These are phyloP conservation scores for Idaea aversata DNA, from an alignment of 2,888 invertebrate genomes.

Conservation along the genomic window DNA sequence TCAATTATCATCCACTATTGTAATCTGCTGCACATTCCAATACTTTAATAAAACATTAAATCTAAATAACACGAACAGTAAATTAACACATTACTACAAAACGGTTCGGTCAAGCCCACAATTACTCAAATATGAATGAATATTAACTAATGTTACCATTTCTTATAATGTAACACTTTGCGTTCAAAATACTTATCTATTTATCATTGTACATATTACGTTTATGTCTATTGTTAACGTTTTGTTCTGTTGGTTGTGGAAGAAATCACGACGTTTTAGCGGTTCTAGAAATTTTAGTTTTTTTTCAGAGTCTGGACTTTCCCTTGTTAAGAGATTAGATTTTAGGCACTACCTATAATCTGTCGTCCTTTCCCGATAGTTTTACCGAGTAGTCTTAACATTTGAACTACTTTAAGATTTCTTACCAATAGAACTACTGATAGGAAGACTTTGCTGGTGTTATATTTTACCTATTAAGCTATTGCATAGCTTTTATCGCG, in stretches of 20 bases:
- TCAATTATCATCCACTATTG: not conserved
- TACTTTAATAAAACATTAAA: not conserved
- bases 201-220: conserved; percentile 72
- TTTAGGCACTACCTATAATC: too few species aligned
- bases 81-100: not conserved
- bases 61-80: not conserved
- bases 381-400: too few species aligned
- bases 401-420: too few species aligned
- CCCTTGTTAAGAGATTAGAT: too few species aligned
- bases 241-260: conserved; percentile 38
- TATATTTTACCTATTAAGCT: too few species aligned
- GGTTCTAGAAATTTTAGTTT: not conserved
- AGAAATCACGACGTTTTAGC: conserved; percentile 28
- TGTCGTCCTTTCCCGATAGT: too few species aligned
- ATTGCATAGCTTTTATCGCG: too few species aligned
- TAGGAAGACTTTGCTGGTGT: too few species aligned
- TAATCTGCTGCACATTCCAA: not conserved
- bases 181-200: conserved; percentile 52
- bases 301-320: too few species aligned
- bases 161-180: conserved; percentile 66
- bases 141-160: conserved; percentile 66
- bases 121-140: conserved; percentile 38
- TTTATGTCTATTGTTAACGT: conserved; percentile 63
- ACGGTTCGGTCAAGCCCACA: conserved; percentile 1
- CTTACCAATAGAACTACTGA: too few species aligned